Percentiles rank a stretch among this genome's conserved stretches.
Evolutionary conservation across 2,113 vertebrate genomes (phyloP).

Genomic region (Gopherus flavomarginatus): DNA sequence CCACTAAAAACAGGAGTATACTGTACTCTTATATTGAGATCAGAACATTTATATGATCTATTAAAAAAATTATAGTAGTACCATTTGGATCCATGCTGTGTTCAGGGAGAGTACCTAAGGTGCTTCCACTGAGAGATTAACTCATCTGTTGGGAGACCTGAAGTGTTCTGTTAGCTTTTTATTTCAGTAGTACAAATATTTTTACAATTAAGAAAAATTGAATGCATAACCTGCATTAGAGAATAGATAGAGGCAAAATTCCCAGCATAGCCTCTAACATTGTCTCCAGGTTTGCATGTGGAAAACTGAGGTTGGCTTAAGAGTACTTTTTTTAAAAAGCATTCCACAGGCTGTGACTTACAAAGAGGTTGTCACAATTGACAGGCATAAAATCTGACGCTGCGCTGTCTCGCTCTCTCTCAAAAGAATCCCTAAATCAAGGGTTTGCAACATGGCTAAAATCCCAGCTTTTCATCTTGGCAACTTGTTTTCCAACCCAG

Average conservation of each 20-base stretch:
- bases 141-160: neutral
- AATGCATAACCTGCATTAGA: neutral
- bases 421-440: neutral
- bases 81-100: neutral
- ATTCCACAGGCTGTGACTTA: neutral
- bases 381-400: neutral
- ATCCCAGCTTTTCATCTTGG: neutral
- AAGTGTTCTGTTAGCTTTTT: neutral
- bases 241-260: fast-evolving
- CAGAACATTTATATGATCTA: conserved; percentile 24
- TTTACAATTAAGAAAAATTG: conserved; percentile 13
- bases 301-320: neutral
- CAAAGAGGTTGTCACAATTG: neutral
- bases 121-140: neutral
- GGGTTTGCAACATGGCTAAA: neutral
- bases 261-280: neutral
- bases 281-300: neutral
- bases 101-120: neutral
- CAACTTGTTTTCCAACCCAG: neutral
- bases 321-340: neutral
- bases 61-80: conserved; percentile 12
- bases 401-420: neutral
- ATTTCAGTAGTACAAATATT: neutral
- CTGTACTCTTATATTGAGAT: conserved; percentile 48
- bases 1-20: conserved; percentile 40